Percentiles rank a stretch among this genome's conserved stretches.
These are phyloP conservation scores for Orchesella flavescens DNA, from an alignment of 2,888 invertebrate genomes.

Conservation along the genomic window DNA sequence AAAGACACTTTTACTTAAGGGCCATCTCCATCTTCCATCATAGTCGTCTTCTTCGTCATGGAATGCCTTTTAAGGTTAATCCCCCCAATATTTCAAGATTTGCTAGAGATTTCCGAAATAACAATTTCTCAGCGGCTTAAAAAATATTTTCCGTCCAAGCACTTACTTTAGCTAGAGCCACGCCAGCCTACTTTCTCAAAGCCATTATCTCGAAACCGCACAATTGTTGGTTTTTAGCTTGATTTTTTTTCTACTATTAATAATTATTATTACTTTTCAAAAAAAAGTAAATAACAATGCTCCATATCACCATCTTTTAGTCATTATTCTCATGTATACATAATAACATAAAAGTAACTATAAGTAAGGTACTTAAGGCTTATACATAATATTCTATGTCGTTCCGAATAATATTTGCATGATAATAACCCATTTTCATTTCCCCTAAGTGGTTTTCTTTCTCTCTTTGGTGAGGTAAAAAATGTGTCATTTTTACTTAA, in stretches of 20 bases:
- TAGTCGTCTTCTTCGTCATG: slow-evolving; percentile 19
- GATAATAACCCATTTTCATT: slow-evolving; percentile 54
- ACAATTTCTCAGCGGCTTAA: slow-evolving; percentile 6
- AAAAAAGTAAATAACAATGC: not conserved
- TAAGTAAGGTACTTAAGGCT: too few species aligned
- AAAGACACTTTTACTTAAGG: slow-evolving; percentile 5
- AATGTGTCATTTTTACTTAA: slow-evolving; percentile 19
- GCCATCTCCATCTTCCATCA: not conserved
- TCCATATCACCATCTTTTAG: too few species aligned
- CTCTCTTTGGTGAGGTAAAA: slow-evolving; percentile 3
- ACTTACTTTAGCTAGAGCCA: not conserved
- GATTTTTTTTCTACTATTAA: not conserved
- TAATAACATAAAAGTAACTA: too few species aligned
- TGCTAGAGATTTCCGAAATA: slow-evolving; percentile 3
- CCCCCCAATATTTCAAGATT: slow-evolving; percentile 71
- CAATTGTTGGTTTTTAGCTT: too few species aligned
- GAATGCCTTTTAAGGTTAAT: slow-evolving; percentile 70
- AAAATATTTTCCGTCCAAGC: not conserved
- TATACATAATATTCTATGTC: too few species aligned
- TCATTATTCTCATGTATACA: too few species aligned
- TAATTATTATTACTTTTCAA: not conserved
- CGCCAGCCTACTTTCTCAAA: not conserved
- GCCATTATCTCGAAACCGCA: not conserved
- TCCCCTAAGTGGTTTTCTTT: not conserved
- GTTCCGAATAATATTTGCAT: slow-evolving; percentile 38